A percentile compares a stretch with the other conserved stretches of the same genome.
Evolutionary conservation across 2,797 vertebrate genomes (phyloP).

Genomic region (Monodelphis domestica): DNA sequence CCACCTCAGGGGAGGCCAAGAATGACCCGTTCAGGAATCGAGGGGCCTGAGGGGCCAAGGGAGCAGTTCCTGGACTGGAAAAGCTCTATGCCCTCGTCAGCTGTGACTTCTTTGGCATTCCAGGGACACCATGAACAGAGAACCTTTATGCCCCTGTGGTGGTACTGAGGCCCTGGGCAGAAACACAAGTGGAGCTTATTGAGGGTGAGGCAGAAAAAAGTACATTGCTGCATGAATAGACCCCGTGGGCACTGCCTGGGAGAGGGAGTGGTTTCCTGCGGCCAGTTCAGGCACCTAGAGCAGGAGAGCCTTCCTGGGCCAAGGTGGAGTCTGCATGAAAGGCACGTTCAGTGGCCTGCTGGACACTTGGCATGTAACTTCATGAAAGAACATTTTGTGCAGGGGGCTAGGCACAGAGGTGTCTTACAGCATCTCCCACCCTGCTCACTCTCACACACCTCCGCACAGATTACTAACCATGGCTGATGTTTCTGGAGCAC

Average conservation of each 20-base stretch:
- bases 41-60: conserved; percentile 4
- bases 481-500: neutral
- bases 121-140: conserved; percentile 75
- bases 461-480: neutral
- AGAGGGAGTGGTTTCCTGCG: conserved; percentile 74
- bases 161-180: conserved; percentile 50
- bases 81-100: conserved; percentile 43
- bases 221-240: conserved; percentile 75
- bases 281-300: conserved; percentile 38
- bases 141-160: conserved; percentile 57
- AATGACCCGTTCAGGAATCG: neutral
- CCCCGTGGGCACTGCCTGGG: conserved; percentile 61
- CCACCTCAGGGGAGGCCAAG: conserved; percentile 60
- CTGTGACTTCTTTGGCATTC: conserved; percentile 69
- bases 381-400: conserved; percentile 80
- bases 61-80: conserved; percentile 46
- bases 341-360: conserved; percentile 73
- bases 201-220: conserved; percentile 50
- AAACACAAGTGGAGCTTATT: conserved; percentile 51
- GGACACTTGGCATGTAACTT: conserved; percentile 67
- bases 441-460: neutral
- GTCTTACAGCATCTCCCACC: neutral
- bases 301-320: neutral
- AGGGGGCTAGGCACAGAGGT: conserved; percentile 2
- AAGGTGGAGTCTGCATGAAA: conserved; percentile 65